phyloP scores from a whole-genome alignment of 2,888 invertebrate genomes.

The Argyresthia goedartella region DNA sequence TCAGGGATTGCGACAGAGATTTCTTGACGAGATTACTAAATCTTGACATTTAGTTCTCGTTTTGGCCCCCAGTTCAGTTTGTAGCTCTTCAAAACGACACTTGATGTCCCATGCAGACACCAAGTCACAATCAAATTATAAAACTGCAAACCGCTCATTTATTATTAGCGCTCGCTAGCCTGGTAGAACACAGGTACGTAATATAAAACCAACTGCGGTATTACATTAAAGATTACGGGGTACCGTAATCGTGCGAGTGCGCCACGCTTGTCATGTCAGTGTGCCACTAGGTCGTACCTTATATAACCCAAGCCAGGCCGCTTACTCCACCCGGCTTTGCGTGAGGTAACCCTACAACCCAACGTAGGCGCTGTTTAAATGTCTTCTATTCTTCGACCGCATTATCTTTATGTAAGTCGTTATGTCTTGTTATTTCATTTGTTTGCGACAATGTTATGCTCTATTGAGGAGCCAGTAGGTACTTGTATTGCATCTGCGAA shows the following conservation, averaged over 20 bases:
- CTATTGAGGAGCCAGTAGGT: too few species aligned
- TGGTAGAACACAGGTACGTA: too few species aligned
- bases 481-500: too few species aligned
- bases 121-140: too few species aligned
- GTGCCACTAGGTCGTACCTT: conserved; percentile 52
- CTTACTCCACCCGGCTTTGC: conserved; percentile 40
- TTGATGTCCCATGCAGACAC: too few species aligned
- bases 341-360: background rate
- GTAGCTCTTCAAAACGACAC: too few species aligned
- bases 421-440: background rate
- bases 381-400: background rate
- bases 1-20: too few species aligned
- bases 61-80: too few species aligned
- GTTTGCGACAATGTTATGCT: background rate
- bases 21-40: too few species aligned
- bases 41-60: too few species aligned
- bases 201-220: background rate
- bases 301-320: conserved; percentile 32
- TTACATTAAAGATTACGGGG: background rate
- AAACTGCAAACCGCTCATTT: too few species aligned
- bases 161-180: too few species aligned
- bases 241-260: background rate
- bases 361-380: background rate
- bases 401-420: background rate
- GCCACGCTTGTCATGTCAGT: conserved; percentile 36